Evolutionary conservation across 1,140 invertebrate genomes (phyloP), one percentile per base, ranked within the genome.

Genomic region (Ctenoplectra terminalis): DNA sequence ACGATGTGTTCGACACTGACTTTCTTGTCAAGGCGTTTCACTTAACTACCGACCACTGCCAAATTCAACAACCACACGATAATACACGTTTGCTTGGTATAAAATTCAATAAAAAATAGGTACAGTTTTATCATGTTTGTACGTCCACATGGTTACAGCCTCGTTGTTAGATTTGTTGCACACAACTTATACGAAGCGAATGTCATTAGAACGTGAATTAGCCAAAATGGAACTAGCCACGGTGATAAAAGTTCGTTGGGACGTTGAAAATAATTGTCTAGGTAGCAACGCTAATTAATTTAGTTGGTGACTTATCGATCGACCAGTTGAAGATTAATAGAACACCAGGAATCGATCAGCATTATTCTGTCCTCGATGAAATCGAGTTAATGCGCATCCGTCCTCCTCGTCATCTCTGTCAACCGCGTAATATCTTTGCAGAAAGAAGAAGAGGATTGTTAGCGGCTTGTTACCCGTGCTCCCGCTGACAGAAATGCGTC

Each of bases 391-490:
- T 46, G 60, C 64, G 7, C 29, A 15, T 50, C 23, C 31, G 34
- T 50, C 40, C 46, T 29, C 11, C 29, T 43, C 46, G 20, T 78
- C 23, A 50, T n/a, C 54, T 71, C 54, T 60, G 76, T 61, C 79
- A 54, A 7, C 23, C 9, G 20, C 17, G 40, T 54, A 56, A 66
- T 46, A 48, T 50, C 13, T 48, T 37, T 11, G 26, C 3, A 48
- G n/a, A 23, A 17, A 31, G 31, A 70, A 67, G 43, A 81, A 85
- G 58, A 75, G 61, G 86, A 87, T 88, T 77, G 87, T 87, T 88
- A 87, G 73, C 40, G n/a, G 72, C 83, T 85, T 78, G 83, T 73
- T 87, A 86, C 48, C 52, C 63, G 58, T 58, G 64, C n/a, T 61
- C 71, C 40, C 43, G 71, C 73, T 85, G 78, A 87, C 72, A 85